phyloP scores from a whole-genome alignment of 1,140 invertebrate genomes.

The Bombus impatiens region DNA sequence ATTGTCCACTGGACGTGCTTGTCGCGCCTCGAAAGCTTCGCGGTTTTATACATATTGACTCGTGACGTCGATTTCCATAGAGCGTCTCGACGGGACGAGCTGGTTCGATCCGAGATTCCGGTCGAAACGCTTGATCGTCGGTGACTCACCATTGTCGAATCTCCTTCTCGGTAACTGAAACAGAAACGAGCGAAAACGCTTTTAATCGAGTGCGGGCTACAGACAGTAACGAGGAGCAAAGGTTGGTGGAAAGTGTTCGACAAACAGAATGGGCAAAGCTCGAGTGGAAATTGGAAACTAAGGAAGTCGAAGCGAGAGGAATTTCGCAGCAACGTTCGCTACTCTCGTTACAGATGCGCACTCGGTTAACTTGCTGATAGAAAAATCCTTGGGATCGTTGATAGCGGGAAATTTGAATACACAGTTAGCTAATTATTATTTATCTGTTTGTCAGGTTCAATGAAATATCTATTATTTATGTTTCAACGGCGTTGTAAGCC shows the following conservation, averaged over 20 bases:
- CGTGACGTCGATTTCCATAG: not conserved
- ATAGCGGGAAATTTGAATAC: too few relatives aligned
- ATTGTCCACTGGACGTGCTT: too few relatives aligned
- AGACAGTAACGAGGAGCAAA: not conserved
- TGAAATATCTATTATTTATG: too few relatives aligned
- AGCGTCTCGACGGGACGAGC: too few relatives aligned
- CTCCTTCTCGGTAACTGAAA: constrained; percentile 93
- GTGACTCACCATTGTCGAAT: constrained; percentile 91
- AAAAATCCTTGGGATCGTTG: too few relatives aligned
- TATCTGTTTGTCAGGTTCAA: too few relatives aligned
- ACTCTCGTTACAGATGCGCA: too few relatives aligned
- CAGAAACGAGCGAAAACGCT: constrained; percentile 76
- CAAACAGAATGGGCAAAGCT: not conserved
- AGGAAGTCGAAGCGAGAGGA: not conserved
- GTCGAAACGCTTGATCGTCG: not conserved
- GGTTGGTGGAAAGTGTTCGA: not conserved
- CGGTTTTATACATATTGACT: too few relatives aligned
- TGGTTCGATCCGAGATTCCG: not conserved
- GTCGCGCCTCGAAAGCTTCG: too few relatives aligned
- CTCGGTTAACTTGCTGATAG: too few relatives aligned
- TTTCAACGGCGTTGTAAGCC: too few relatives aligned
- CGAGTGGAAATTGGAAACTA: not conserved
- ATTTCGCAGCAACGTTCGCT: not conserved
- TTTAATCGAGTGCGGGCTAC: not conserved
- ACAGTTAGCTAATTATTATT: too few relatives aligned